Evolutionary conservation across 2,113 vertebrate genomes (phyloP).

Genomic region (Mesoclemmys tuberculata): DNA sequence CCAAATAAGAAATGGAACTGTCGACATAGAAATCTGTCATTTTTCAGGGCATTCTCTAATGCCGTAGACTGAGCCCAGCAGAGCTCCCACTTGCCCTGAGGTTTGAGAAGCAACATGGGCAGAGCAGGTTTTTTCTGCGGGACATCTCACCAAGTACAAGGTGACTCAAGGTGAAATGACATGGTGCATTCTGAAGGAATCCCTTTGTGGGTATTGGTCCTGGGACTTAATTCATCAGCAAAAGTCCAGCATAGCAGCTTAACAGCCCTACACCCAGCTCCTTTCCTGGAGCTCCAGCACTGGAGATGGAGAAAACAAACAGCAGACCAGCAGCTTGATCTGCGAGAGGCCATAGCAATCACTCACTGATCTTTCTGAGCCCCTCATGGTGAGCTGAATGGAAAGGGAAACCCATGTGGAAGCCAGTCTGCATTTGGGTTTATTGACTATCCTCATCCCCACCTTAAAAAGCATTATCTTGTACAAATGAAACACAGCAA

Average conservation of each 20-base stretch:
- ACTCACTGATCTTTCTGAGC: neutral
- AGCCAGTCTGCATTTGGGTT: neutral
- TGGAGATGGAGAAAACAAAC: neutral
- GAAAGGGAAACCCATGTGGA: fast-evolving
- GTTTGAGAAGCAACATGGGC: neutral
- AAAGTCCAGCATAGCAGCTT: neutral
- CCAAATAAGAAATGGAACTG: neutral
- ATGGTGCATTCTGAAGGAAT: neutral
- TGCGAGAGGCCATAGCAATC: neutral
- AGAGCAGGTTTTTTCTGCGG: neutral
- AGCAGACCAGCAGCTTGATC: neutral
- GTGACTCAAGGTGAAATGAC: fast-evolving
- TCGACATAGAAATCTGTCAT: neutral
- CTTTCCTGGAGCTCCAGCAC: neutral
- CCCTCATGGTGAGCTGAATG: neutral
- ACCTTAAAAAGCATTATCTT: neutral
- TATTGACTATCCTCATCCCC: neutral
- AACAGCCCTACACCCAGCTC: neutral
- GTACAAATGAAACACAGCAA: neutral
- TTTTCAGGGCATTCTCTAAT: neutral
- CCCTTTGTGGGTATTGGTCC: neutral
- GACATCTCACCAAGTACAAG: neutral
- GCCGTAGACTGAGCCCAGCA: neutral
- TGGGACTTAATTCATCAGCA: neutral
- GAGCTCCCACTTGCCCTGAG: neutral